Evolutionary conservation across 2,113 vertebrate genomes (phyloP).

Genomic region (Planiliza haematocheilus): DNA sequence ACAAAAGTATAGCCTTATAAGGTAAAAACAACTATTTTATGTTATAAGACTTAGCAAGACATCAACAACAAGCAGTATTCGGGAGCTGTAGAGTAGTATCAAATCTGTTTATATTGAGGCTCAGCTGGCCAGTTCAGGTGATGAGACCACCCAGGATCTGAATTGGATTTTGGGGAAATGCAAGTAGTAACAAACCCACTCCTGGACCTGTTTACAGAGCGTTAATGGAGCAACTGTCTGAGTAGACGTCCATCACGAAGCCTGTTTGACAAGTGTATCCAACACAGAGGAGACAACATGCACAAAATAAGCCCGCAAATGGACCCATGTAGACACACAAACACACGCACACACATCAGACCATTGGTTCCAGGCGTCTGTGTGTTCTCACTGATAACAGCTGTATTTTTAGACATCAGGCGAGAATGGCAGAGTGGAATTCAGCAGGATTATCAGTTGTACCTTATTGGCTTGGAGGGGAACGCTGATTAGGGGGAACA

Average conservation of each 20-base stretch:
- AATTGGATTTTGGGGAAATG: slow-evolving; percentile 1
- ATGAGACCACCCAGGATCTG: slow-evolving; percentile 50
- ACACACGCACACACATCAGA: neutral
- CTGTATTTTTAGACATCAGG: slow-evolving; percentile 73
- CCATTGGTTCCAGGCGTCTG: slow-evolving; percentile 20
- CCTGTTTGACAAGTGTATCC: slow-evolving; percentile 19
- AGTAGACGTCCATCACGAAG: slow-evolving; percentile 1
- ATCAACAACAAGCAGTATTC: neutral
- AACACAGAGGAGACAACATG: slow-evolving; percentile 19
- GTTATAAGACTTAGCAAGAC: neutral
- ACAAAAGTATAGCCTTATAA: too few relatives aligned
- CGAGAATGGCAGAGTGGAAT: slow-evolving; percentile 65
- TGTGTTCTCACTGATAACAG: slow-evolving; percentile 58
- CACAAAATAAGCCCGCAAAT: slow-evolving; percentile 14
- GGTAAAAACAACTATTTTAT: too few relatives aligned
- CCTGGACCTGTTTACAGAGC: neutral
- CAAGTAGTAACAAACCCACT: neutral
- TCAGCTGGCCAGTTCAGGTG: slow-evolving; percentile 20
- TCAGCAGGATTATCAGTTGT: slow-evolving; percentile 66
- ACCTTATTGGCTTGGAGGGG: slow-evolving; percentile 54
- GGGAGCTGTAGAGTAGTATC: neutral
- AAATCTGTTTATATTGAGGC: slow-evolving; percentile 17
- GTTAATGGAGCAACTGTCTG: slow-evolving; percentile 8
- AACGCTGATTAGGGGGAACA: slow-evolving; percentile 63
- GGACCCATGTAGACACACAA: slow-evolving; percentile 6